These are phyloP conservation scores for Atractosteus spatula DNA, from an alignment of 2,113 vertebrate genomes.

Conservation along the genomic window DNA sequence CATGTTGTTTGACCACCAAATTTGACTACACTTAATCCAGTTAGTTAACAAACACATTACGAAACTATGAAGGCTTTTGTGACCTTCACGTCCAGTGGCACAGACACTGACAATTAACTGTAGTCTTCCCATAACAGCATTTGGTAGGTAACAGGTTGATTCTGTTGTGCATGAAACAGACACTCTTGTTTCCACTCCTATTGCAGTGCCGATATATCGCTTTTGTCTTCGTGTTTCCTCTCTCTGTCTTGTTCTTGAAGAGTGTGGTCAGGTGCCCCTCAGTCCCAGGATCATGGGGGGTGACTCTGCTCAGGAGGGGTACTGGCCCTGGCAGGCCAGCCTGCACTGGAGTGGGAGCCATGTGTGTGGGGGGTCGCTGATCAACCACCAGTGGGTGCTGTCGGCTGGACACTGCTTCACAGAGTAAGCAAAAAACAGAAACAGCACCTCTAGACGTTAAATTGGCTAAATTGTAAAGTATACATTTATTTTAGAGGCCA, in stretches of 20 bases:
- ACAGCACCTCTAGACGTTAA: too few relatives aligned
- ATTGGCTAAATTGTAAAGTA: too few relatives aligned
- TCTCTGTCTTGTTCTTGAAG: conserved; percentile 14
- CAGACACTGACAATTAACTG: neutral
- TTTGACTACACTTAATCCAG: too few relatives aligned
- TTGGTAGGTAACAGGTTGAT: too few relatives aligned
- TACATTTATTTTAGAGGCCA: too few relatives aligned
- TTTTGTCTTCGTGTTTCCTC: too few relatives aligned
- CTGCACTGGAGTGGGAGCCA: conserved; percentile 27
- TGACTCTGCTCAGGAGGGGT: conserved; percentile 2
- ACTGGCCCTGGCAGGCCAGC: conserved; percentile 57
- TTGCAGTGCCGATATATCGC: too few relatives aligned
- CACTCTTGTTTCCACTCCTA: too few relatives aligned
- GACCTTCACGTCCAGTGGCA: neutral
- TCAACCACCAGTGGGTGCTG: conserved; percentile 50
- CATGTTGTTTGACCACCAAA: too few relatives aligned
- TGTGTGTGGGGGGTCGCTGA: conserved; percentile 52
- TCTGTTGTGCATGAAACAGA: too few relatives aligned
- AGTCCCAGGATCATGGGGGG: conserved; percentile 45
- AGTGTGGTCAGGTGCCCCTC: conserved; percentile 34
- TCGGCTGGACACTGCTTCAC: conserved; percentile 45
- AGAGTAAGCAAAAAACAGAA: neutral
- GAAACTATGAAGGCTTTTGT: neutral
- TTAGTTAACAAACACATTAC: too few relatives aligned
- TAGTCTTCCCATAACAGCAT: too few relatives aligned